Evolutionary conservation across 2,797 vertebrate genomes (phyloP).

Genomic region (Artibeus lituratus): DNA sequence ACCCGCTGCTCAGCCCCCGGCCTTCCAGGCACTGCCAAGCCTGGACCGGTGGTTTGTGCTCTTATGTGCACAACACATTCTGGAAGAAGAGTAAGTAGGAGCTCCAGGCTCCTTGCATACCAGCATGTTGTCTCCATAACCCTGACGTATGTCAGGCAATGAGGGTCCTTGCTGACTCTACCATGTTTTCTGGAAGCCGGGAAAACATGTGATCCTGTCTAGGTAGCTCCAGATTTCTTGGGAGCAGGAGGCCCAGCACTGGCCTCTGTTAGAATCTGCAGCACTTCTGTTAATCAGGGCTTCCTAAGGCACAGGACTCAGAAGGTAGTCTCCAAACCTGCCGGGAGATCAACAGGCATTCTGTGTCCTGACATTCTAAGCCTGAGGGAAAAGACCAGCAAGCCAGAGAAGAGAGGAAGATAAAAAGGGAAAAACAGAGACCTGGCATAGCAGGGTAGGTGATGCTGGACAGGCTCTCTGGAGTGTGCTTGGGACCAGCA

Average conservation of each 20-base stretch:
- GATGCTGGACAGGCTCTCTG: background rate
- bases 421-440: background rate
- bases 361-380: background rate
- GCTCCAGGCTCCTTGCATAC: background rate
- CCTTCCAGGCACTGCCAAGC: background rate
- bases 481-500: background rate
- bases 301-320: background rate
- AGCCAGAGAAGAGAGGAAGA: background rate
- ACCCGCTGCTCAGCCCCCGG: background rate
- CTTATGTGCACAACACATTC: background rate
- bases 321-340: background rate
- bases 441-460: background rate
- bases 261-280: background rate
- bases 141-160: background rate
- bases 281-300: background rate
- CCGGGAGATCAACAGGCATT: background rate
- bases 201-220: too few relatives aligned
- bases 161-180: background rate
- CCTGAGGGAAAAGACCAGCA: background rate
- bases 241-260: background rate
- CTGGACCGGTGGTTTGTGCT: background rate
- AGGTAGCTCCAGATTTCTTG: background rate
- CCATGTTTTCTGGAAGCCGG: background rate
- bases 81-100: background rate
- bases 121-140: background rate